These are phyloP conservation scores for Phasianus colchicus DNA, from an alignment of 2,113 vertebrate genomes.

Conservation along the genomic window DNA sequence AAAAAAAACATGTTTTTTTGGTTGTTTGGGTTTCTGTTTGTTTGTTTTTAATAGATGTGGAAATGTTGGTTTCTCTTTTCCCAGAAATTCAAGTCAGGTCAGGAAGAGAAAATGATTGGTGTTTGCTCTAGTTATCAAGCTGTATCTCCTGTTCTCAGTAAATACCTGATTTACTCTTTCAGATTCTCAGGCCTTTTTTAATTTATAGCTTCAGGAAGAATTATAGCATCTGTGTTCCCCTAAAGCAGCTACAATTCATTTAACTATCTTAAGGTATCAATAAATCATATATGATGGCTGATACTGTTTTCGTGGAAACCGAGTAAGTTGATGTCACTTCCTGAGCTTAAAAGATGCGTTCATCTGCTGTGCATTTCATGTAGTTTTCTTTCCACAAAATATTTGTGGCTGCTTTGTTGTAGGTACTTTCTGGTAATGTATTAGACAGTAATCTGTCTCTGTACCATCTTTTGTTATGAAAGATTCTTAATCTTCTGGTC, in stretches of 20 bases:
- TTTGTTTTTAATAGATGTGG: neutral
- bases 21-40: neutral
- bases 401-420: constrained; percentile 21
- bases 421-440: neutral
- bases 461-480: neutral
- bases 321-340: constrained; percentile 58
- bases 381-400: neutral
- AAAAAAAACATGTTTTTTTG: neutral
- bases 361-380: neutral
- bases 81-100: neutral
- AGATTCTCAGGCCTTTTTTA: neutral
- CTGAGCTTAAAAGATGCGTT: constrained; percentile 45
- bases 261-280: constrained; percentile 18
- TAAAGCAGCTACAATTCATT: neutral
- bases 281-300: constrained; percentile 38
- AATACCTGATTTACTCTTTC: neutral
- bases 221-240: neutral
- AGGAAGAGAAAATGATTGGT: neutral
- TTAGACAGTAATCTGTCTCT: neutral
- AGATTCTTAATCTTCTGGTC: neutral
- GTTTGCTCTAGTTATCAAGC: neutral
- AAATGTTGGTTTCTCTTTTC: neutral
- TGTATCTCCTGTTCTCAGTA: neutral
- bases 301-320: constrained; percentile 67
- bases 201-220: neutral